phyloP scores from a whole-genome alignment of 2,888 invertebrate species.

The Thalpophila matura region DNA sequence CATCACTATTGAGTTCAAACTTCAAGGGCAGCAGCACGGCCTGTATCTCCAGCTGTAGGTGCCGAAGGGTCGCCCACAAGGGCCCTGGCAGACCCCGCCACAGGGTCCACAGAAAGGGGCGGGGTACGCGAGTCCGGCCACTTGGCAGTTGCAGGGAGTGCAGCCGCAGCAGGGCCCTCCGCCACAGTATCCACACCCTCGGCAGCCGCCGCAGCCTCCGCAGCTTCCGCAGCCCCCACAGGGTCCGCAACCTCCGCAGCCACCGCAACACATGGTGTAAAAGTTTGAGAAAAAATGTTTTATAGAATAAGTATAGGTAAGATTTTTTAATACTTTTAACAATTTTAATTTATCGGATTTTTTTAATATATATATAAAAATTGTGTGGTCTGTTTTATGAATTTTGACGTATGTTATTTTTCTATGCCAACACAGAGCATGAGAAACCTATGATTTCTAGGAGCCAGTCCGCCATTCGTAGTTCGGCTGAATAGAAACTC shows the following conservation, averaged over 20 bases:
- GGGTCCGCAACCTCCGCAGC: slow-evolving; percentile 21
- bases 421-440: slow-evolving; percentile 5
- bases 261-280: slow-evolving; percentile 46
- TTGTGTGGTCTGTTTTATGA: slow-evolving; percentile 2
- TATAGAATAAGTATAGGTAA: background rate
- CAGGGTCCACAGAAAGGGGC: slow-evolving; percentile 76
- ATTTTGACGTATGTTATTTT: slow-evolving; percentile 35
- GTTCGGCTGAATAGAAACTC: slow-evolving; percentile 15
- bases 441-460: slow-evolving; percentile 20
- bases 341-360: slow-evolving; percentile 24
- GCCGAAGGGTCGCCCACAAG: slow-evolving; percentile 79
- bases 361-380: slow-evolving; percentile 19
- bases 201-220: slow-evolving; percentile 36
- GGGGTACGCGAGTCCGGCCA: slow-evolving; percentile 71
- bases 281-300: background rate
- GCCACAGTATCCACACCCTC: slow-evolving; percentile 44
- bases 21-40: slow-evolving; percentile 66
- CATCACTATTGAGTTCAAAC: background rate
- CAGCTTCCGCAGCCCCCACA: slow-evolving; percentile 36
- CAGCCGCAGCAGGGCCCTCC: slow-evolving; percentile 65
- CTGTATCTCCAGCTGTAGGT: slow-evolving; percentile 80
- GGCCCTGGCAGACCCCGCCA: slow-evolving; percentile 69
- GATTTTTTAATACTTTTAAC: slow-evolving; percentile 38
- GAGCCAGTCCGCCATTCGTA: slow-evolving; percentile 19
- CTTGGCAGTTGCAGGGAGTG: slow-evolving; percentile 77